Percentiles rank a stretch among this genome's conserved stretches.
Evolutionary conservation across 2,888 invertebrate species (phyloP).

Genomic region (Ditula angustiorana): DNA sequence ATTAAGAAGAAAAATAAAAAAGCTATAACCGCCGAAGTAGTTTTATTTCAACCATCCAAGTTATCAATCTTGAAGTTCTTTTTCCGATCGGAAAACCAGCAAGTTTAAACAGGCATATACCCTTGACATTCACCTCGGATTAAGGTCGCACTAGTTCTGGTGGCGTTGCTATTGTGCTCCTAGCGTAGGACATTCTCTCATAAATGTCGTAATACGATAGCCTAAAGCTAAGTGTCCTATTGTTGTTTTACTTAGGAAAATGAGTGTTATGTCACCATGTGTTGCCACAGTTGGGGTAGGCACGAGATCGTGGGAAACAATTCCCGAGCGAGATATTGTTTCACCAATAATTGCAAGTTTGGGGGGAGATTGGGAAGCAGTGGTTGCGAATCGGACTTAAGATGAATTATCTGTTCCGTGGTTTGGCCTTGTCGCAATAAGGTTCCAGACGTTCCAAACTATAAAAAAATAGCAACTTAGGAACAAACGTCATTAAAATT

Average conservation of each 20-base stretch:
- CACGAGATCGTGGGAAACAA: slow-evolving; percentile 10
- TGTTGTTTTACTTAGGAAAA: slow-evolving; percentile 33
- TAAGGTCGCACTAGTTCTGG: slow-evolving; percentile 39
- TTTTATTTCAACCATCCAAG: not conserved
- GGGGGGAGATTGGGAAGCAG: not conserved
- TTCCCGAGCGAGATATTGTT: not conserved
- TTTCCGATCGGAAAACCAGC: slow-evolving; percentile 7
- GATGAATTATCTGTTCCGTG: not conserved
- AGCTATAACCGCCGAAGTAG: not conserved
- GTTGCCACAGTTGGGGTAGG: not conserved
- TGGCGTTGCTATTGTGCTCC: slow-evolving; percentile 19
- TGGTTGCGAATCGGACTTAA: not conserved
- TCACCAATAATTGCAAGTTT: not conserved
- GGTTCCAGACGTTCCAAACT: too few relatives aligned
- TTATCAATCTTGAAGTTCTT: not conserved
- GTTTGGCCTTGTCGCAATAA: too few relatives aligned
- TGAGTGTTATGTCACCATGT: slow-evolving; percentile 9
- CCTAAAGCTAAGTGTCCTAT: slow-evolving; percentile 32
- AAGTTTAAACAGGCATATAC: slow-evolving; percentile 31
- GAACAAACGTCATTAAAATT: too few relatives aligned
- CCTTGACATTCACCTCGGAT: slow-evolving; percentile 42
- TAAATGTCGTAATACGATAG: slow-evolving; percentile 19
- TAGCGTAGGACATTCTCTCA: slow-evolving; percentile 26
- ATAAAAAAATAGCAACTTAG: too few relatives aligned
- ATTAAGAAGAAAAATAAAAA: not conserved